Base-by-base conservation (phyloP, 2,888 invertebrate genomes). In the Tipula confusa region DNA sequence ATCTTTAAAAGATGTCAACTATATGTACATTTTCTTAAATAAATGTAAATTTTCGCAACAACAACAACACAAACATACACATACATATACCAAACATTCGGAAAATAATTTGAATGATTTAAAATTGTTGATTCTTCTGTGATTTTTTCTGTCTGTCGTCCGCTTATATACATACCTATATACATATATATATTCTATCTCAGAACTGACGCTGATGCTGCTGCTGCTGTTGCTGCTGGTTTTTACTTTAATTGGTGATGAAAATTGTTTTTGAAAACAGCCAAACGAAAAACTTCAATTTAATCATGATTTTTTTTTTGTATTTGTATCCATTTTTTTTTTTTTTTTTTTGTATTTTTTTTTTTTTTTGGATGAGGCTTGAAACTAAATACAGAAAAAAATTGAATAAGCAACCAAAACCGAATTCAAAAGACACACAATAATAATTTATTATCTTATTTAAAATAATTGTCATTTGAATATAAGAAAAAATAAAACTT, bases 91-190 rank as follows among this genome's bases (percentile, higher is more conserved):
- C 64, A 64, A 64, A 64, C 64, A 64, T 64, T 64, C 64, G 64
- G 24, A 64, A 64, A 64, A 64, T 64, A 64, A 64, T 64, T 64
- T 64, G 64, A 64, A 64, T 64, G 64, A 64, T 64, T 64, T 64
- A 64, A 64, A 64, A 64, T 64, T 64, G 64, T 64, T 64, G 64
- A 64, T 64, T 64, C 64, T 64, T 64, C 64, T 64, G 64, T 64
- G 64, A 64, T 64, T 64, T 64, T n/a, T 64, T 64, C 24, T 64
- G 64, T 64, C 64, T 64, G 64, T 64, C 64, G 64, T 24, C 64
- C 15, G 15, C 15, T 15, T 15, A 43, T 43, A 43, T 43, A 43
- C n/a, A n/a, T n/a, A n/a, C n/a, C n/a, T n/a, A n/a, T n/a, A n/a
- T n/a, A n/a, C n/a, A n/a, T n/a, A n/a, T n/a, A n/a, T 33, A 33